Evolutionary conservation across 2,888 invertebrate genomes (phyloP), one percentile per base, ranked within the genome.

Genomic region (Empis stercorea): DNA sequence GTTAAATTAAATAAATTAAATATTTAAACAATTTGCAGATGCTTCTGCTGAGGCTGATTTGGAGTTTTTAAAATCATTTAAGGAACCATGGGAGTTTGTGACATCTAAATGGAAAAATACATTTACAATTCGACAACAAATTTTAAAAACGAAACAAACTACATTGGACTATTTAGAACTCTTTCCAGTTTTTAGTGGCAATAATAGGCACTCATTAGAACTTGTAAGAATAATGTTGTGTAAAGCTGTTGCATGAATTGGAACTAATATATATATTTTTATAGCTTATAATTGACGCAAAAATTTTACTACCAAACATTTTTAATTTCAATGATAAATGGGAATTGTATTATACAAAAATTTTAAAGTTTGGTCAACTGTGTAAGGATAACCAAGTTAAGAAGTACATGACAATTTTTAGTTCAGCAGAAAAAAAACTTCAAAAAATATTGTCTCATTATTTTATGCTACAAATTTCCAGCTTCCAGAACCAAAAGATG

Each of bases 301-400:
- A 27, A 20, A 15, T 44, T 23, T 23, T 38, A 11, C 15, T 15
- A 10, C 45, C 38, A 10, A 16, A 38, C 30, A 30, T 30, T n/a
- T 14, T 17, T 13, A 45, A 45, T 30, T 30, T 45, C 15, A 27
- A 16, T 11, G 20, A 23, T 3, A n/a, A 39, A 16, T 45, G 38
- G 39, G 15, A 16, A 15, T 6, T n/a, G 30, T 45, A 39, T 45
- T 38, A 14, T 16, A 27, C 37, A 16, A 45, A 45, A 45, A 30
- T 45, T 10, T 38, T 45, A 39, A 45, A 2, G 10, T 45, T 13
- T 39, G 39, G 30, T 16, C n/a, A 30, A 13, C 36, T 38, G 30
- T 38, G 30, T 2, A 45, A 45, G 38, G 44, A 45, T 17, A 45
- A 45, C 38, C 20, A 37, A 16, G 45, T 32, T 11, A 38, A 45